Base-by-base conservation (phyloP, 2,888 invertebrate genomes). In the Helicoverpa assulta region DNA sequence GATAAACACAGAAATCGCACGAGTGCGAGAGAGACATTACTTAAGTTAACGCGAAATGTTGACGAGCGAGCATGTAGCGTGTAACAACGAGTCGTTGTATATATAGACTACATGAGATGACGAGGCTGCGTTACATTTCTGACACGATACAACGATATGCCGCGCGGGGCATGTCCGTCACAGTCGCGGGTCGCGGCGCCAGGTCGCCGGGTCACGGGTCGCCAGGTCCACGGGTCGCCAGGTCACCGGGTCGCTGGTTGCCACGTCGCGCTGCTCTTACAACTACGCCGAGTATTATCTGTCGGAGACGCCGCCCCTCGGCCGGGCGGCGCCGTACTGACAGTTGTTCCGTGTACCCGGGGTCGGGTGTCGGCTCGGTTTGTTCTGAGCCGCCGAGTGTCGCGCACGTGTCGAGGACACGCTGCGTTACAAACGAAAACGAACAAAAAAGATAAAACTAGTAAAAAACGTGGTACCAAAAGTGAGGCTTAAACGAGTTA, bases 361-460 rank as follows among this genome's bases (percentile, higher is more conserved):
- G 43, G 18, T 37, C 37, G 37, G 37, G 10, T 37, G 2, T 37
- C 50, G 55, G 67, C 67, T 75, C 75, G 65, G 50, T 5, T 7
- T 29, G 69, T 56, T n/a, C 63, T 21, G 66, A 65, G 73, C 67
- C 64, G 33, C 52, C 51, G 67, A 55, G 63, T 52, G 74, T 80
- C 81, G 67, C 51, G 65, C 73, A 75, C 85, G 73, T 72, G 70
- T 74, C 73, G 78, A 10, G 63, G 70, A 50, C 64, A 69, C 82
- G 82, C 79, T 54, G 53, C 55, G 56, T 72, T 61, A 76, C 66
- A n/a, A 67, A 64, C 68, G 83, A 79, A 73, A 71, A 70, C 81
- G 81, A 78, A 83, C 83, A 81, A 80, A 81, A 72, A 76, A 83
- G 74, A 81, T 81, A 81, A 73, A 83, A 67, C 78, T 81, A 82